Percentiles rank a stretch among this genome's conserved stretches.
Conservation (phyloP, 2,888 invertebrate genomes). For the Campaea margaritaria region DNA sequence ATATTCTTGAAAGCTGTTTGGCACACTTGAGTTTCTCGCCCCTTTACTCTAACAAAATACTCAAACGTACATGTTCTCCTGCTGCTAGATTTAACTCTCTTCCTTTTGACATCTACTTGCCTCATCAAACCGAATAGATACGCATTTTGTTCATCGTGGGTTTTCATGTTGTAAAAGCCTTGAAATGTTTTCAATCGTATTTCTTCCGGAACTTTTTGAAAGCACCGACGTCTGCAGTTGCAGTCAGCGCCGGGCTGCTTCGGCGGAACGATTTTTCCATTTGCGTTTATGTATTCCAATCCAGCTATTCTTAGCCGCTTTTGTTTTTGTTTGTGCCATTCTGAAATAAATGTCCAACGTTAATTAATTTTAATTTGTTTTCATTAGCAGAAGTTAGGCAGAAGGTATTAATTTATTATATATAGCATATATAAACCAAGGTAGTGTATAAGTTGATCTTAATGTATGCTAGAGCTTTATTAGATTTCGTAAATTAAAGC, state of each 20-base stretch:
- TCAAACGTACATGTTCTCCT: constrained; percentile 84
- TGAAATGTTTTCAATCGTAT: constrained; percentile 81
- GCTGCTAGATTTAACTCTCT: constrained; percentile 82
- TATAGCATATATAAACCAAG: too few relatives aligned
- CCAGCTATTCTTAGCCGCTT: constrained; percentile 84
- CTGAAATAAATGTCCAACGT: constrained; percentile 59
- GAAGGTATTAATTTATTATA: too few relatives aligned
- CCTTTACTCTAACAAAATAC: constrained; percentile 83
- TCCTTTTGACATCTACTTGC: constrained; percentile 84
- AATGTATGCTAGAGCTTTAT: too few relatives aligned
- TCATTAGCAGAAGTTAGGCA: too few relatives aligned
- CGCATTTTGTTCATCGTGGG: constrained; percentile 85
- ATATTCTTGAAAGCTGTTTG: constrained; percentile 86
- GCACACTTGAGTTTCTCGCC: constrained; percentile 84
- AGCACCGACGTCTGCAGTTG: constrained; percentile 82
- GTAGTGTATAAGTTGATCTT: too few relatives aligned
- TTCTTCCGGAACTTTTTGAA: constrained; percentile 80
- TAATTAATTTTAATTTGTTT: background rate
- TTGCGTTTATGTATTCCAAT: constrained; percentile 83
- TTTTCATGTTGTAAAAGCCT: constrained; percentile 84
- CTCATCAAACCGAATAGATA: constrained; percentile 85
- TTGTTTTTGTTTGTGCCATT: constrained; percentile 86
- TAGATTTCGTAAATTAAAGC: background rate
- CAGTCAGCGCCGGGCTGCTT: constrained; percentile 84
- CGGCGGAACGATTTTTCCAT: constrained; percentile 83